phyloP scores from a whole-genome alignment of 2,888 invertebrate genomes.

The Itoplectis maculator region DNA sequence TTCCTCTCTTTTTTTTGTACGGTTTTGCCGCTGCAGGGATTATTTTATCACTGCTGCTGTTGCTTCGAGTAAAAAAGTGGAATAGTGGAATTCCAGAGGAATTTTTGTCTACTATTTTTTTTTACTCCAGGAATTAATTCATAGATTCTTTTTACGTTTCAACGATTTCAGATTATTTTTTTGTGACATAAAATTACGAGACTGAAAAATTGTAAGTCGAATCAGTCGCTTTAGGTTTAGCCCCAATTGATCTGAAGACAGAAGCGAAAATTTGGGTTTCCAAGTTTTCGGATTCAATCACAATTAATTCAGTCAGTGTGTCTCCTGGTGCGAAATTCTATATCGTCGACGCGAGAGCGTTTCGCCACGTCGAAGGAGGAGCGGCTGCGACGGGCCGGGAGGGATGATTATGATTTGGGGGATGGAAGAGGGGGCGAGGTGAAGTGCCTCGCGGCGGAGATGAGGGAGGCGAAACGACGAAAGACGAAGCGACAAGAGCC shows the following conservation, averaged over 20 bases:
- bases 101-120: neutral
- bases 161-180: neutral
- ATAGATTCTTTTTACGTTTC: neutral
- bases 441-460: neutral
- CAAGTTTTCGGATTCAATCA: too few species aligned
- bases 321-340: too few species aligned
- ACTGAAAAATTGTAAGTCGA: too few species aligned
- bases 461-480: conserved; percentile 17
- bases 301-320: too few species aligned
- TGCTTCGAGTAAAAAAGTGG: neutral
- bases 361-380: neutral
- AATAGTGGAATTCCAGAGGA: neutral
- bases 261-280: too few species aligned
- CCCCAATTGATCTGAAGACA: too few species aligned
- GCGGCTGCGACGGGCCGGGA: too few species aligned
- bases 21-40: conserved; percentile 31
- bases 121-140: neutral
- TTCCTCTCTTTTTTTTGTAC: neutral
- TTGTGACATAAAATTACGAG: too few species aligned
- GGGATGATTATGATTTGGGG: conserved; percentile 52
- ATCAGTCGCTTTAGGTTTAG: too few species aligned
- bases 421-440: neutral
- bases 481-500: conserved; percentile 47
- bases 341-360: too few species aligned
- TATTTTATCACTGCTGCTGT: conserved; percentile 33